Base-by-base conservation (phyloP, 2,113 vertebrate genomes). In the Siniperca chuatsi region DNA sequence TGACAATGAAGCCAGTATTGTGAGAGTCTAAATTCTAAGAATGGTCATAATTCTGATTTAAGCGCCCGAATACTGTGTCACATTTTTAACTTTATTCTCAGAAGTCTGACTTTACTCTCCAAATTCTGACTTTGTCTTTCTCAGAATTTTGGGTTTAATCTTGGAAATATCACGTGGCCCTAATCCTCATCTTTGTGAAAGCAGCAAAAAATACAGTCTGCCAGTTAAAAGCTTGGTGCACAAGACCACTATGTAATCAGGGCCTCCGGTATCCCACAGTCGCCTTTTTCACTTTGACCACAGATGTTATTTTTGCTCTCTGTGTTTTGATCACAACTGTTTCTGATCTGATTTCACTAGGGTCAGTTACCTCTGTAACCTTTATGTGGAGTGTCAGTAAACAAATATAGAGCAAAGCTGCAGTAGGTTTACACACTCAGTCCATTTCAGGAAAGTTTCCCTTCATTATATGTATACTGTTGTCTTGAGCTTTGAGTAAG, bases 281-380 rank as follows among this genome's bases (percentile, higher is more conserved):
- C 10, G 58, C 79, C 78, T 82, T 83, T 81, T 89, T 82, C 79
- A 61, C 78, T 88, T 29, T 4, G 29, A 90, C 92, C 89, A 75
- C 91, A 91, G 69, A 86, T 83, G 81, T 91, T 90, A 91, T 89
- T 87, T 93, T 85, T 87, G 78, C 76, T 85, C 60, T 80, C 61
- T 3, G 74, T 78, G 66, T 81, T 87, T 81, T 85, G 85, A 90
- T 93, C 77, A 64, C 73, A 77, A 81, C 25, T 67, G 60, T 85
- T 88, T 87, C 82, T 76, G 60, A 78, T 84, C 40, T 76, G 81
- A 88, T 84, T 76, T 83, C 58, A 68, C 62, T 65, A 37, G 55
- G 72, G 78, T 84, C 61, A 35, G 74, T 88, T 78, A 74, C 87
- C 70, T 87, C 81, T 80, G 61, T 83, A 82, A 79, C 86, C 78